Evolutionary conservation across 1,140 invertebrate species (phyloP), one percentile per base, ranked within the genome.

Genomic region (Sminthurinus signatus): DNA sequence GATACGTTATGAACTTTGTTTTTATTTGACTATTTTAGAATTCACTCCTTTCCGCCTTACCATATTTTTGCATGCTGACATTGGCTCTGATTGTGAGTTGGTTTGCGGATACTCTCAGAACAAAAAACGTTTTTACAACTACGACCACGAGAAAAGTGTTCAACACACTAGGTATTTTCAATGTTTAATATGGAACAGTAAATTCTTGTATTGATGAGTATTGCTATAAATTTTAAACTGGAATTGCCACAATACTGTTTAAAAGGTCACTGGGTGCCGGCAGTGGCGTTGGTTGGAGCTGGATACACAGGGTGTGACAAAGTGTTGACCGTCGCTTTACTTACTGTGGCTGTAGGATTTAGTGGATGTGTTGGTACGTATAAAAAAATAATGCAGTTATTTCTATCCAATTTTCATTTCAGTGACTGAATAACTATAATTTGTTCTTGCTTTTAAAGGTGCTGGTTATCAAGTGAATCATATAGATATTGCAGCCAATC

Each of bases 231-330:
- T 32, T 55, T 31, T 21, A 39, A 8, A 4, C 3, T 15, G 14
- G 50, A 28, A 36, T 36, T 42, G 10, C 10, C 10, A 42, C 10
- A 42, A 42, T n/a, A 12, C n/a, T 10, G 42, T 14, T 23, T 50
- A n/a, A 39, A 77, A 85, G 87, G 84, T 27, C 86, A 84, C 2
- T 81, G 86, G 60, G 84, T 83, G n/a, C 86, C 85, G 0, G 89
- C 87, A 10, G 80, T 89, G 3, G 90, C 90, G 36, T 83, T 91
- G 48, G 82, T 92, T 46, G 81, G 84, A 21, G 89, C 89, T 3
- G 87, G 87, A 0, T 91, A 91, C 77, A 84, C 87, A 4, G 88
- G 87, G 10, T 93, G 87, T 67, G 79, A 88, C 73, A 79, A 80
- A 32, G 65, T 67, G 17, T 28, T 78, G 4, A 78, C 79, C 3